Evolutionary conservation across 2,113 vertebrate genomes (phyloP).

Genomic region (Rhabdornis inornatus): DNA sequence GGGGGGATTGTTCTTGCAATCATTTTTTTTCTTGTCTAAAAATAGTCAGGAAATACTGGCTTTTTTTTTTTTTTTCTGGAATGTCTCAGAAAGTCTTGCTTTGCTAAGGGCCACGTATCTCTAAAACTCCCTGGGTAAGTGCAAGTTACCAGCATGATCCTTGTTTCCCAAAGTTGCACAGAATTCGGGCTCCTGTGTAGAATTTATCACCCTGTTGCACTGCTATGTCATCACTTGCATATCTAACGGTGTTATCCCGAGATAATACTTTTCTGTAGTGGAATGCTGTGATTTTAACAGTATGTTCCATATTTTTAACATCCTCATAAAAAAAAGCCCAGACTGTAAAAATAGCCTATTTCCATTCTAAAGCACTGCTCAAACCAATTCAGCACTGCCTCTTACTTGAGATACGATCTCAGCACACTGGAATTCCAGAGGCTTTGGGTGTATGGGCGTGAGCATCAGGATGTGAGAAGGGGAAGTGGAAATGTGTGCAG

Average conservation of each 20-base stretch:
- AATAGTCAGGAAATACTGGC: neutral
- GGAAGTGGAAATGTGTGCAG: neutral
- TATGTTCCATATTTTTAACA: neutral
- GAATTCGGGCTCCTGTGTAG: neutral
- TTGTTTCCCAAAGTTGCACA: neutral
- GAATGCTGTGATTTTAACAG: neutral
- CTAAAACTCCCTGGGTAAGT: neutral
- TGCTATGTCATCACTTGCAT: neutral
- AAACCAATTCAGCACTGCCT: neutral
- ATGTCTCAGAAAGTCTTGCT: neutral
- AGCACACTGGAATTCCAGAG: neutral
- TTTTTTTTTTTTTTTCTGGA: neutral
- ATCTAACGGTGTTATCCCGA: rapidly evolving
- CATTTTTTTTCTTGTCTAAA: neutral
- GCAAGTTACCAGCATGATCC: neutral
- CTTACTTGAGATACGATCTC: neutral
- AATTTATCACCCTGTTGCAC: neutral
- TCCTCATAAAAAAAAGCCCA: neutral
- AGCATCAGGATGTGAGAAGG: neutral
- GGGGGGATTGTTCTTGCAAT: neutral
- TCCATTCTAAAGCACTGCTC: neutral
- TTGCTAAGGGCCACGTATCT: neutral
- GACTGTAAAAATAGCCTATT: neutral
- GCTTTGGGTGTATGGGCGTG: rapidly evolving
- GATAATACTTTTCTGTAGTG: neutral